phyloP scores from a whole-genome alignment of 2,888 invertebrate genomes.

The Mythimna ferrago region DNA sequence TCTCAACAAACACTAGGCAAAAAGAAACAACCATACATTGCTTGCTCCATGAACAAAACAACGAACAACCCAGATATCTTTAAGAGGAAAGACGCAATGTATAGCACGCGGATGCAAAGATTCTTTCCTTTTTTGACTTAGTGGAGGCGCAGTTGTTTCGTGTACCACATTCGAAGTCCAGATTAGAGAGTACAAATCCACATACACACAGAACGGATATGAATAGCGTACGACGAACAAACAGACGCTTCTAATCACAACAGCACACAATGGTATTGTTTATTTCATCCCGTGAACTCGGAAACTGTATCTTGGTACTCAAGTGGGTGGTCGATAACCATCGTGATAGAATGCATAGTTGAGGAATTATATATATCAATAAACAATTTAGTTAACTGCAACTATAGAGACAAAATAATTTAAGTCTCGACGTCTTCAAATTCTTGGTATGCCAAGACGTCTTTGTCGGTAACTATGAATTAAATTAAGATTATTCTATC shows the following conservation, averaged over 20 bases:
- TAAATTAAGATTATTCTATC: too few relatives aligned
- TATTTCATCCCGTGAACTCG: conserved; percentile 83
- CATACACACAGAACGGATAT: conserved; percentile 77
- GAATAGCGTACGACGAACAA: conserved; percentile 78
- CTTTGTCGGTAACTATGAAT: conserved; percentile 8
- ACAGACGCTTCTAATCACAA: conserved; percentile 87
- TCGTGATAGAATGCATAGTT: conserved; percentile 51
- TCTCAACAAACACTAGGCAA: conserved; percentile 1
- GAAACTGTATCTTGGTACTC: conserved; percentile 79
- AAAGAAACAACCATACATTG: conserved; percentile 15
- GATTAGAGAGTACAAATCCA: conserved; percentile 67
- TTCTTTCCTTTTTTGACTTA: background rate
- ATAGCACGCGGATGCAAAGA: background rate
- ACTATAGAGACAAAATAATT: background rate
- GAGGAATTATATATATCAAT: conserved; percentile 47
- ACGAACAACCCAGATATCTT: too few relatives aligned
- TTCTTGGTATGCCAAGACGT: background rate
- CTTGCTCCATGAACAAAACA: background rate
- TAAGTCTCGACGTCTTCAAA: background rate
- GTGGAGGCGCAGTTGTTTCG: conserved; percentile 28
- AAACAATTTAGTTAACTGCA: conserved; percentile 23
- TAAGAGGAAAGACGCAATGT: conserved; percentile 3
- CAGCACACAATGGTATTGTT: conserved; percentile 87
- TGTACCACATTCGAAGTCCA: conserved; percentile 47
- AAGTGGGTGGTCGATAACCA: conserved; percentile 84